Base-by-base conservation (phyloP, 2,797 vertebrate species). In the Phylloscopus collybita region DNA sequence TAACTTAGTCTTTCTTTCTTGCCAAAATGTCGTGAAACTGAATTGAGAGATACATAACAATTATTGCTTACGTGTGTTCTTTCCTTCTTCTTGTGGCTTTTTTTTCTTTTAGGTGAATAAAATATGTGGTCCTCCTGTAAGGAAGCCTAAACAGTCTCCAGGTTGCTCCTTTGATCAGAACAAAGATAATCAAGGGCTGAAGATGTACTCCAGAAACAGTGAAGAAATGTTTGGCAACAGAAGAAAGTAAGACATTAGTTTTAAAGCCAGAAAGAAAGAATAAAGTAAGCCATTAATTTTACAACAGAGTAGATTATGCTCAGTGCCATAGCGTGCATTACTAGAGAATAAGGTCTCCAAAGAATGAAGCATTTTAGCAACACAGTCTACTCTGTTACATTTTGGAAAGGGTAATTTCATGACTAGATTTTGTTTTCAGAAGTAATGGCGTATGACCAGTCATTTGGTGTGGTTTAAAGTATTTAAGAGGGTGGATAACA, bases 161-260 rank as follows among this genome's bases (percentile, higher is more conserved):
- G 96, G 10, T 82, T 97, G 97, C 88, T 98, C 97, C 93, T 97
- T 97, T 79, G 96, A 97, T 79, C 94, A 88, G 90, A 97, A 93
- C 82, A 98, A 95, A 96, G 98, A 98, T 90, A 98, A 97, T 80
- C 94, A 97, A 86, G 96, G 95, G 32, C 73, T 98, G 59, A 98
- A 98, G 97, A 96, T 96, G 36, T 80, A 93, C 12, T 11, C 90
- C 78, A 98, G 96, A 96, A 95, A 89, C 10, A 89, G 81, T 9
- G 98, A 97, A 93, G 98, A 98, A 95, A 97, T 97, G 3, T 97
- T 99, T 5, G 19, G 97, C 94, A 97, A 67, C 95, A 98, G 97
- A 97, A 98, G 98, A 97, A 98, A 98, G 99, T 99, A 98, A 98
- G 98, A 94, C 84, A 97, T 97, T 97, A 95, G 73, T 97, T 97